Evolutionary conservation across 2,797 vertebrate genomes (phyloP).

Genomic region (Borostomias antarcticus): DNA sequence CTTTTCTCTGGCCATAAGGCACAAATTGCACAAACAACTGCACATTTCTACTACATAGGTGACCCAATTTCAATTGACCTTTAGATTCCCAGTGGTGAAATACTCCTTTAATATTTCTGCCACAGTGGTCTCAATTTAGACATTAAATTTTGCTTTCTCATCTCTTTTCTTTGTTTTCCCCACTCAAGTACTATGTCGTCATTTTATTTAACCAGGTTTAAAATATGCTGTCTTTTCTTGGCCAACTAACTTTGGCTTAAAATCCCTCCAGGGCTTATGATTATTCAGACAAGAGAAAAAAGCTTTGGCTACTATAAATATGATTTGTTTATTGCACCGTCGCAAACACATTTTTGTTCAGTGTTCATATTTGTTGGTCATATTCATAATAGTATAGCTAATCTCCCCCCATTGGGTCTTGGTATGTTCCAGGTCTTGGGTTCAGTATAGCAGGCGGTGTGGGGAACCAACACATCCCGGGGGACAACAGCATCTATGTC

Average conservation of each 20-base stretch:
- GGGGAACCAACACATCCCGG: conserved; percentile 97
- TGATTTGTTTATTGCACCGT: background rate
- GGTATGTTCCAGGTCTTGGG: conserved; percentile 84
- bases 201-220: background rate
- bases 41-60: no score
- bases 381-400: background rate
- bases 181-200: no score
- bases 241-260: conserved; percentile 11
- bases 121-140: no score
- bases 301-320: conserved; percentile 48
- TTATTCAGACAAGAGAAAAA: conserved; percentile 41
- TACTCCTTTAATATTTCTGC: no score
- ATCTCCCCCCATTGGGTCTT: background rate
- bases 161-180: background rate
- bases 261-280: conserved; percentile 20
- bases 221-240: background rate
- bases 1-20: no score
- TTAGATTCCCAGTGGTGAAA: no score
- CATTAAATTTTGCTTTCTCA: background rate
- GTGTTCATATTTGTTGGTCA: background rate
- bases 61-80: no score
- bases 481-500: conserved; percentile 98
- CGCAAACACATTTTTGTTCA: background rate
- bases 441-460: conserved; percentile 98
- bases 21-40: no score